Conservation (phyloP, 2,797 vertebrate genomes). For the Cuculus canorus region DNA sequence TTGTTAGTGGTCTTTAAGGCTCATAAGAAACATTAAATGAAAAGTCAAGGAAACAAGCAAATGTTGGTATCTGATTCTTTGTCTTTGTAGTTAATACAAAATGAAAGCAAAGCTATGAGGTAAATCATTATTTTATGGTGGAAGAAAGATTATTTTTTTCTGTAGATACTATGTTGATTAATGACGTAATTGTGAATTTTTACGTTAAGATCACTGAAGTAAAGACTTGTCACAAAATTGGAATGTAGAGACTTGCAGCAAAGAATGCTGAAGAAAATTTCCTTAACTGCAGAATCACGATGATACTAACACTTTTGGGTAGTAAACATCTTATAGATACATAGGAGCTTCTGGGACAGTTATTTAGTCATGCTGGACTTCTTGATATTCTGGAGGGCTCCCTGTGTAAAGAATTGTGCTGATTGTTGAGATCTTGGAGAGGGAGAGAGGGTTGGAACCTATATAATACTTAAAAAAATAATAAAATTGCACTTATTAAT, state of each 20-base stretch:
- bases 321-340: neutral
- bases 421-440: neutral
- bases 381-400: neutral
- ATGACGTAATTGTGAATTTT: neutral
- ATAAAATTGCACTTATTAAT: neutral
- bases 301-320: neutral
- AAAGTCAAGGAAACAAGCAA: neutral
- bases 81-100: neutral
- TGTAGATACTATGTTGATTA: neutral
- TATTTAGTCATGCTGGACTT: neutral
- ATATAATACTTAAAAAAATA: neutral
- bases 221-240: neutral
- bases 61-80: neutral
- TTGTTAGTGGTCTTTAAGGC: neutral
- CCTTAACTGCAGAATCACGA: neutral
- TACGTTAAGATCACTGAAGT: neutral
- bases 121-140: neutral
- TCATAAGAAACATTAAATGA: neutral
- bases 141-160: neutral
- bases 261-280: neutral
- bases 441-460: neutral
- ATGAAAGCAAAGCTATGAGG: neutral
- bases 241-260: neutral
- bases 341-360: neutral
- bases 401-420: neutral